A percentile compares a stretch with the other conserved stretches of the same genome.
phyloP scores from a whole-genome alignment of 2,888 invertebrate genomes.

The Heliconius ismenius region DNA sequence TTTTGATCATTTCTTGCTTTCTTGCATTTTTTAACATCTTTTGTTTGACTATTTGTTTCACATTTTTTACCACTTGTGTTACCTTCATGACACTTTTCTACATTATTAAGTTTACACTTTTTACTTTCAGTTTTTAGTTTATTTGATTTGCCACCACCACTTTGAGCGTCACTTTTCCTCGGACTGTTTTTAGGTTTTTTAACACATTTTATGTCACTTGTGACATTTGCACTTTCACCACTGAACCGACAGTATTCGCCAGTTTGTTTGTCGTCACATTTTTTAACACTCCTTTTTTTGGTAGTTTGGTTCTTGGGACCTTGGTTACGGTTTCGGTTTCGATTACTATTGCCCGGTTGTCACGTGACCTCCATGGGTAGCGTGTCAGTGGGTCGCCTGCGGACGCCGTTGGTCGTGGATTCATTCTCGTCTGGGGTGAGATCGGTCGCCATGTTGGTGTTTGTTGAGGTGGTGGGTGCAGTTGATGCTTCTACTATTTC shows the following conservation, averaged over 20 bases:
- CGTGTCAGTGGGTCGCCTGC: constrained; percentile 59
- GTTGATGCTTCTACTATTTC: constrained; percentile 60
- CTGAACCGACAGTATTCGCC: background rate
- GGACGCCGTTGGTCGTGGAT: constrained; percentile 53
- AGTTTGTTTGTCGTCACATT: background rate
- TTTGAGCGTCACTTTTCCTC: constrained; percentile 17
- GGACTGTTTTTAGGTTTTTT: background rate
- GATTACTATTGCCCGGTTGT: constrained; percentile 52
- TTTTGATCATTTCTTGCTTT: background rate
- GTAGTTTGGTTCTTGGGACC: constrained; percentile 9
- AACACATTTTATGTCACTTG: constrained; percentile 7
- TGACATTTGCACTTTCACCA: constrained; percentile 9
- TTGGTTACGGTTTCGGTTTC: constrained; percentile 24
- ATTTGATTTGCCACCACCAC: background rate
- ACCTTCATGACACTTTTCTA: background rate
- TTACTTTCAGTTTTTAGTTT: background rate
- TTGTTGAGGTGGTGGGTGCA: constrained; percentile 50
- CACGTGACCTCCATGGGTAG: constrained; percentile 79
- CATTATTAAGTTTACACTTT: constrained; percentile 3
- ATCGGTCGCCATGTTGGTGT: constrained; percentile 38
- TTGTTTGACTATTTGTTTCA: background rate
- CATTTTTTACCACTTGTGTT: background rate
- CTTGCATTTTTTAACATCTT: constrained; percentile 8
- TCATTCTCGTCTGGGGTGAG: constrained; percentile 46
- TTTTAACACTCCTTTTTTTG: constrained; percentile 26